Evolutionary conservation across 2,888 invertebrate species (phyloP).

Genomic region (Hirtodrosophila histrioides): DNA sequence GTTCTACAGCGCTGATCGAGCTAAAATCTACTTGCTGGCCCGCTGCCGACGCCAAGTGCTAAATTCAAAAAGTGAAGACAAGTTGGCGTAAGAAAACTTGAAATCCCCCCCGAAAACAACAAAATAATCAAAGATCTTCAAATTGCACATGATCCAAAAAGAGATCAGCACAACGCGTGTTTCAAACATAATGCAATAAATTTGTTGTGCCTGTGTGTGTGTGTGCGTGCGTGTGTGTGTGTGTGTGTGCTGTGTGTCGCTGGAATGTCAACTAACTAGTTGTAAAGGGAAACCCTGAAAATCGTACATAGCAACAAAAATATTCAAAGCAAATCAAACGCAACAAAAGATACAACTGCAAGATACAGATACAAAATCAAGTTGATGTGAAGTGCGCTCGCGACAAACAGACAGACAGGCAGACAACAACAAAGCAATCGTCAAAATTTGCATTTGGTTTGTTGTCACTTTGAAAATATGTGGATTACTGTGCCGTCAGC

Average conservation of each 20-base stretch:
- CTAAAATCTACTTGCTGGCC: slow-evolving; percentile 82
- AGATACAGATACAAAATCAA: slow-evolving; percentile 26
- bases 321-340: slow-evolving; percentile 29
- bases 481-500: slow-evolving; percentile 74
- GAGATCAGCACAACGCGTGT: slow-evolving; percentile 17
- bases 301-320: slow-evolving; percentile 31
- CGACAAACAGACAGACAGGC: too few relatives aligned
- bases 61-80: slow-evolving; percentile 29
- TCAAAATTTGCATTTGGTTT: slow-evolving; percentile 45
- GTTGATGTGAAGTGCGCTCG: slow-evolving; percentile 33
- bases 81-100: slow-evolving; percentile 34
- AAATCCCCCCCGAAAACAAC: slow-evolving; percentile 23
- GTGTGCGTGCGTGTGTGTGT: slow-evolving; percentile 25
- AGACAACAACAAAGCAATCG: slow-evolving; percentile 34
- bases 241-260: slow-evolving; percentile 17
- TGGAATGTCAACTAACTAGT: slow-evolving; percentile 79
- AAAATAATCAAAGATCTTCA: slow-evolving; percentile 18
- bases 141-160: slow-evolving; percentile 14
- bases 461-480: slow-evolving; percentile 65
- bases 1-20: slow-evolving; percentile 85
- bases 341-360: slow-evolving; percentile 42
- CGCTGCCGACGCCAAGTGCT: slow-evolving; percentile 36
- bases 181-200: slow-evolving; percentile 21
- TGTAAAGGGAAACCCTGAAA: slow-evolving; percentile 77
- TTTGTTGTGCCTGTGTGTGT: slow-evolving; percentile 27